phyloP scores from a whole-genome alignment of 2,797 vertebrate species.

The Cephalopachus bancanus region DNA sequence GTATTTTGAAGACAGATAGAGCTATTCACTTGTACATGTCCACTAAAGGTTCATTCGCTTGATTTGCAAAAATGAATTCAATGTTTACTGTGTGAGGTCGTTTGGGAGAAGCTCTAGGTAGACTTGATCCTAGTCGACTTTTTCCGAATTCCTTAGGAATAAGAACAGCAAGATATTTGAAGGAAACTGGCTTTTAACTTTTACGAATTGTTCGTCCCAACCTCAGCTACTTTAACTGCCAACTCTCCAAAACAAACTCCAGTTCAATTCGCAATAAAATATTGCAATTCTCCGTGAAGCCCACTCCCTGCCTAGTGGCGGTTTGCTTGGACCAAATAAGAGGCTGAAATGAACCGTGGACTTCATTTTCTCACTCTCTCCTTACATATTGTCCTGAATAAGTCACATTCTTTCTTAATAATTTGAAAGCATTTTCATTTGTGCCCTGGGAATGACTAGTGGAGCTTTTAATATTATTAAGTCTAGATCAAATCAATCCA shows the following conservation, averaged over 20 bases:
- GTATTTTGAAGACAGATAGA: conserved; percentile 16
- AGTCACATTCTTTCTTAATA: conserved; percentile 81
- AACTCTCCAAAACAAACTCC: conserved; percentile 68
- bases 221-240: conserved; percentile 64
- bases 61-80: background rate
- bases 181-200: conserved; percentile 47
- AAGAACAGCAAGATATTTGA: conserved; percentile 53
- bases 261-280: conserved; percentile 67
- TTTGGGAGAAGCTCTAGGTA: conserved; percentile 48
- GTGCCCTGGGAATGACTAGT: conserved; percentile 73
- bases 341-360: conserved; percentile 11
- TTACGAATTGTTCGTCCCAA: conserved; percentile 58
- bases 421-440: conserved; percentile 85
- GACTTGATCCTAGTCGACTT: background rate
- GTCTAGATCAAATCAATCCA: conserved; percentile 84
- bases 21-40: background rate
- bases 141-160: conserved; percentile 46
- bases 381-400: conserved; percentile 70
- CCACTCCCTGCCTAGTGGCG: background rate
- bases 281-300: background rate
- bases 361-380: conserved; percentile 74
- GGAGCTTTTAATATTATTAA: conserved; percentile 86
- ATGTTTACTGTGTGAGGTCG: conserved; percentile 23
- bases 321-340: conserved; percentile 62
- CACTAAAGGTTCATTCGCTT: background rate